Base-by-base conservation (phyloP, 2,888 invertebrate genomes). In the Drosophila mimica region DNA sequence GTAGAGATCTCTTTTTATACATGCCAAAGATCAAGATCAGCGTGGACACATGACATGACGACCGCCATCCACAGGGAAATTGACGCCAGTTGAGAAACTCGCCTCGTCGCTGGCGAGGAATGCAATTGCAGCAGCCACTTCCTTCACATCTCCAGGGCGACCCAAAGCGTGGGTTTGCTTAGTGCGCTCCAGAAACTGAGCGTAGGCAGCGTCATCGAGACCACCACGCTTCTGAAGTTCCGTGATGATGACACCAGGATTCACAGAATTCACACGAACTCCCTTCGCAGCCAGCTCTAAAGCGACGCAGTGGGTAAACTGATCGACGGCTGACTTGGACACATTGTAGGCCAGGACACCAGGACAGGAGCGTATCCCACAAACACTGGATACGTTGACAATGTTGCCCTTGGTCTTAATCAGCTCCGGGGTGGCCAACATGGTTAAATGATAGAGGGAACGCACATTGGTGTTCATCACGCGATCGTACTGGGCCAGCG, bases 361-460 rank as follows among this genome's bases (percentile, higher is more conserved):
- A 0, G 98, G 96, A 92, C 98, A 99, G 52, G 99, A 95, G 90
- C 98, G 94, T 13, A 98, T 94, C 11, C 99, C 99, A 89, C 96
- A 97, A 0, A 99, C 98, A 92, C 98, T 98, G 1, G 99, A 99
- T 0, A 99, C 97, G 92, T 99, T 99, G 0, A 99, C 98, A 81
- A 98, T 96, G 81, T 96, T 97, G 25, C 98, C 98, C 93, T 97
- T 96, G 0, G 96, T 95, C 93, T 96, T 95, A 3, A 97, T 94
- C 30, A 99, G 94, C 93, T 98, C 96, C 0, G 98, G 98, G 0
- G 97, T 96, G 7, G 98, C 97, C 58, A 98, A 92, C 95, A 96
- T 96, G 0, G 97, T 98, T 73, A 99, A 92, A 70, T 97, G 95
- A 91, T 96, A 97, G 13, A 97, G 93, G 0, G 97, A 95, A 70